Evolutionary conservation across 2,113 vertebrate genomes (phyloP).

Genomic region (Hippocampus comes): DNA sequence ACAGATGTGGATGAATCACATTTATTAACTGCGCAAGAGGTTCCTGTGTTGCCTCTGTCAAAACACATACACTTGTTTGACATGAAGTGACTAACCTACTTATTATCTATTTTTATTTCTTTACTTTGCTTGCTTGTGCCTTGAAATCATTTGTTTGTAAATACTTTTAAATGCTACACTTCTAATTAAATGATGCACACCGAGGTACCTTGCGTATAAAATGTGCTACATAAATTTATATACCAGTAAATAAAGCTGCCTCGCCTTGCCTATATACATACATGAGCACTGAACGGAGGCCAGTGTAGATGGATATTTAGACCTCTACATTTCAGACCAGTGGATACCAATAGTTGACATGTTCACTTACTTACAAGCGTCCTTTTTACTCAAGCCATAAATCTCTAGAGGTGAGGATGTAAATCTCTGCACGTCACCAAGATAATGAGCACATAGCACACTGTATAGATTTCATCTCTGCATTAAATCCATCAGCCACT

Average conservation of each 20-base stretch:
- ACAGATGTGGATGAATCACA: conserved; percentile 45
- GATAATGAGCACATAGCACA: conserved; percentile 54
- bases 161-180: too few species aligned
- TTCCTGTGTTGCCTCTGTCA: conserved; percentile 11
- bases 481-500: conserved; percentile 69
- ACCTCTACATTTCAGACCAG: conserved; percentile 1
- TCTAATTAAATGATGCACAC: too few species aligned
- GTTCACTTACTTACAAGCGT: conserved; percentile 53
- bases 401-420: conserved; percentile 38
- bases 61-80: conserved; percentile 5
- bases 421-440: conserved; percentile 39
- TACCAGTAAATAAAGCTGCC: too few species aligned
- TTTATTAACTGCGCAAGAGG: conserved; percentile 41
- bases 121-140: too few species aligned
- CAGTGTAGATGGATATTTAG: conserved; percentile 5
- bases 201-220: too few species aligned
- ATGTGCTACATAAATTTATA: too few species aligned
- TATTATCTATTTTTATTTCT: background rate
- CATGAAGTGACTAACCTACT: background rate
- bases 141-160: too few species aligned
- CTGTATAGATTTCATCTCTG: conserved; percentile 44
- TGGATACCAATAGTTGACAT: conserved; percentile 23
- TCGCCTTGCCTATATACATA: background rate
- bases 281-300: background rate
- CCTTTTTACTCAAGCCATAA: conserved; percentile 51